phyloP scores from a whole-genome alignment of 2,113 vertebrate species.

The Lepus timidus region DNA sequence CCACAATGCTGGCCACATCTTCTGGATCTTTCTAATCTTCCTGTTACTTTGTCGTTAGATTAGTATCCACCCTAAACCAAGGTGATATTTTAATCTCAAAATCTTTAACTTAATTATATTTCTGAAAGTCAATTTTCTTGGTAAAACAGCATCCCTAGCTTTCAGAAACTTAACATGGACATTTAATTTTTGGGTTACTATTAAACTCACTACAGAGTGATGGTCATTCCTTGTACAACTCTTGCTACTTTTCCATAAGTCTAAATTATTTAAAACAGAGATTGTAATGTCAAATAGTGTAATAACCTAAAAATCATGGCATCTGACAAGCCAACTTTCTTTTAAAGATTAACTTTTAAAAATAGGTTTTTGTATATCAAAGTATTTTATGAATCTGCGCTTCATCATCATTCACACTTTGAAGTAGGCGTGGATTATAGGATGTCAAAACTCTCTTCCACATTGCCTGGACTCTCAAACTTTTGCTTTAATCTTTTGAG shows the following conservation, averaged over 20 bases:
- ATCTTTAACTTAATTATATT: not conserved
- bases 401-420: conserved; percentile 32
- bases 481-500: conserved; percentile 61
- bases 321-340: conserved; percentile 14
- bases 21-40: not conserved
- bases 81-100: not conserved
- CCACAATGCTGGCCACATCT: too few species aligned
- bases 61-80: not conserved
- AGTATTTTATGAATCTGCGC: not conserved
- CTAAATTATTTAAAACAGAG: not conserved
- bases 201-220: not conserved
- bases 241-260: not conserved
- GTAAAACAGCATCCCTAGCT: not conserved
- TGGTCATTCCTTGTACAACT: not conserved
- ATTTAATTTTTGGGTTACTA: not conserved
- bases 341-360: not conserved
- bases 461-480: not conserved
- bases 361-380: not conserved
- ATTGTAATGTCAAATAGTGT: not conserved
- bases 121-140: not conserved
- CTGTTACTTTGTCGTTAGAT: not conserved
- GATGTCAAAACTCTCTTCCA: conserved; percentile 35
- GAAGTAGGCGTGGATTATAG: conserved; percentile 7
- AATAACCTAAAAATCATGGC: not conserved
- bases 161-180: not conserved